These are phyloP conservation scores for Craniophora ligustri DNA, from an alignment of 2,888 invertebrate genomes.

Conservation along the genomic window DNA sequence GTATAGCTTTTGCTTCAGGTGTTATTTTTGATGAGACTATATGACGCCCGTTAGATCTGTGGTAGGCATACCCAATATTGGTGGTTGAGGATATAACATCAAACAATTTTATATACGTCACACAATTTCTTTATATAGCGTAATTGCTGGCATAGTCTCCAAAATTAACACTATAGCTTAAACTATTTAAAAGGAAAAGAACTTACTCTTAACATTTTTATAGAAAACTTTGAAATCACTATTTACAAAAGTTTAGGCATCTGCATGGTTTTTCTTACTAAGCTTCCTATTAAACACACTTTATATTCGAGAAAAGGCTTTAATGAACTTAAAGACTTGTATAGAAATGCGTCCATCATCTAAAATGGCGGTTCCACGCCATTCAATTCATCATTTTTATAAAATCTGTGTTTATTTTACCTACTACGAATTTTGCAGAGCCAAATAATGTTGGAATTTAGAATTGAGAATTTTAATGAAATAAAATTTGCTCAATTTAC, in stretches of 20 bases:
- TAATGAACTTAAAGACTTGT: conserved; percentile 44
- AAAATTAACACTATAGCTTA: conserved; percentile 3
- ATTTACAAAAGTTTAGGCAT: conserved; percentile 37
- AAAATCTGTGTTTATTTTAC: conserved; percentile 38
- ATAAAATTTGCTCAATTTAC: conserved; percentile 55
- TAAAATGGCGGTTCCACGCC: conserved; percentile 24
- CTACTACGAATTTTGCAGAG: conserved; percentile 45
- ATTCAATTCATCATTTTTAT: conserved; percentile 31
- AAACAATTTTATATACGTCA: too few relatives aligned
- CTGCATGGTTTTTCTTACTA: conserved; percentile 35
- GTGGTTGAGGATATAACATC: too few relatives aligned
- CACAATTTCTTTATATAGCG: too few relatives aligned
- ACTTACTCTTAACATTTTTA: conserved; percentile 5
- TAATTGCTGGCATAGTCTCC: conserved; percentile 5
- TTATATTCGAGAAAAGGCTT: conserved; percentile 43
- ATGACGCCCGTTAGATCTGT: too few relatives aligned
- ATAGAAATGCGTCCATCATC: conserved; percentile 45
- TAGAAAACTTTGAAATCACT: conserved; percentile 30
- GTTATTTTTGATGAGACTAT: not conserved
- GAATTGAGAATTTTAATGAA: conserved; percentile 52
- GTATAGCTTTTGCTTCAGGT: conserved; percentile 12
- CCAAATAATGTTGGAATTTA: conserved; percentile 48
- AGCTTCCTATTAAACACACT: conserved; percentile 33
- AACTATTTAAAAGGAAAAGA: conserved; percentile 11
- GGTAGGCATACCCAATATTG: too few relatives aligned